Conservation (phyloP, 2,797 vertebrate species). For the Amazona ochrocephala region DNA sequence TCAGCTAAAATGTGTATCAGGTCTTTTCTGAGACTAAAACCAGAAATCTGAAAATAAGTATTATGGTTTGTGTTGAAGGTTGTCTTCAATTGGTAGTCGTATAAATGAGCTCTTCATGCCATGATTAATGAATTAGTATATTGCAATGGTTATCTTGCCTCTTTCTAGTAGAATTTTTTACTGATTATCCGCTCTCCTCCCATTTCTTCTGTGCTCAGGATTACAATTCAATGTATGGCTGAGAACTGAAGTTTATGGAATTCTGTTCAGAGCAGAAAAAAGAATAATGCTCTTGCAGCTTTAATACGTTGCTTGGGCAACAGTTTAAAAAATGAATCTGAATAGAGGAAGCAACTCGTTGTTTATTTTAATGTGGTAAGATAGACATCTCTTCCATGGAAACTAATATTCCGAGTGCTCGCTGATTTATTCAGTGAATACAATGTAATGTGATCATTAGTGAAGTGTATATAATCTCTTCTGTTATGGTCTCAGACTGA, state of each 20-base stretch:
- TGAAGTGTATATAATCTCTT: constrained; percentile 48
- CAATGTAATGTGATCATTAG: constrained; percentile 53
- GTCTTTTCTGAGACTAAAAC: neutral
- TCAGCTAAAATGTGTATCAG: neutral
- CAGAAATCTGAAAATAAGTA: neutral
- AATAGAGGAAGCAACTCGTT: neutral
- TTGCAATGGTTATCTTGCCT: neutral
- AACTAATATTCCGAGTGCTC: neutral
- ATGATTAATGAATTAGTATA: neutral
- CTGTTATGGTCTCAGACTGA: neutral
- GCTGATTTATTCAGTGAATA: neutral
- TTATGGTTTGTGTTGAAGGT: neutral
- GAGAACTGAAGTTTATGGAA: neutral
- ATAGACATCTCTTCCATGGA: neutral
- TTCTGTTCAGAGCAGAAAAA: neutral
- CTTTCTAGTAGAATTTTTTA: neutral
- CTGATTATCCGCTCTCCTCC: neutral
- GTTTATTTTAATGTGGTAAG: neutral
- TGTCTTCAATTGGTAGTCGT: neutral
- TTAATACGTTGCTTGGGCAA: neutral
- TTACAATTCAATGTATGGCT: neutral
- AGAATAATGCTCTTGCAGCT: neutral
- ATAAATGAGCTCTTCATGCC: neutral
- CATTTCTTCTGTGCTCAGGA: neutral
- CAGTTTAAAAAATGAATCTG: neutral